Evolutionary conservation across 2,797 vertebrate species (phyloP), one percentile per base, ranked within the genome.

Genomic region (Alectoris magna): DNA sequence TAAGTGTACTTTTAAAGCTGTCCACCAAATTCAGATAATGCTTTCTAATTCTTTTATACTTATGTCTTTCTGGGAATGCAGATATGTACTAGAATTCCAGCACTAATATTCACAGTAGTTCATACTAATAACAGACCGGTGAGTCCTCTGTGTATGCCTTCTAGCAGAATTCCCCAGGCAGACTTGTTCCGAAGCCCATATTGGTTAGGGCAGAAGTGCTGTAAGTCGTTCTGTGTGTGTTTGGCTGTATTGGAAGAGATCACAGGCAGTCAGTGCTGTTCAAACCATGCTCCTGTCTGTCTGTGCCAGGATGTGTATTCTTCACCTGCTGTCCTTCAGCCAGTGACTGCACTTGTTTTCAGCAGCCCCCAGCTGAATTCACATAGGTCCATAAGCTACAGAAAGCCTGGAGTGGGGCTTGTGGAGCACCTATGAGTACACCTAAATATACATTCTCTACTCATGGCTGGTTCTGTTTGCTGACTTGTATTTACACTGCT

Each of bases 291-390:
- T 44, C 43, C 27, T 27, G 9, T 38, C 41, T 38, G 23, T 29
- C 74, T 14, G 49, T 48, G 36, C 44, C 39, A 17, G 19, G 2
- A 4, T 13, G 29, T 1, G 0, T 64, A 43, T 59, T 26, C 36
- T 62, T 34, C 14, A 26, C 41, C 26, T 64, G 49, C 46, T 26
- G 29, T 6, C 0, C 23, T 48, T 43, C 22, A 43, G 62, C 71
- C 71, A 43, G 4, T 0, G 1, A 0, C 1, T 14, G 24, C 19
- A 0, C 2, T 4, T 27, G 8, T 13, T 19, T 44, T 14, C 1
- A 5, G 71, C 16, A 70, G 31, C 51, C n/a, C 24, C 11, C 8
- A 10, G 55, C 10, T 74, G 68, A 18, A 9, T 67, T 70, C 36
- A 14, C 15, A 1, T 22, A 6, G 2, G 4, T 74, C 41, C 48